Base-by-base conservation (phyloP, 2,113 vertebrate species). In the Neodontobutis hainanensis region DNA sequence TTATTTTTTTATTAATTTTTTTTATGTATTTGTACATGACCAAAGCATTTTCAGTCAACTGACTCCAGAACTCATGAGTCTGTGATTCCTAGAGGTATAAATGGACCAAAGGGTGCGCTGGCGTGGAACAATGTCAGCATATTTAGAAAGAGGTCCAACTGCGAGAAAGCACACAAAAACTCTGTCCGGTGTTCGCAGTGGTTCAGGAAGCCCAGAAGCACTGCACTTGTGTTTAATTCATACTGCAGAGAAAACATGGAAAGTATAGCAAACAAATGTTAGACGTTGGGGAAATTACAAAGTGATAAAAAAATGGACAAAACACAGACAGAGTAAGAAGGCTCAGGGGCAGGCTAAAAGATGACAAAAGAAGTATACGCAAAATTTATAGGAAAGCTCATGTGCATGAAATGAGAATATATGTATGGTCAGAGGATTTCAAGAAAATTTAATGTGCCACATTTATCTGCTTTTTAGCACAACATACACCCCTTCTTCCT, bases 141-240 rank as follows among this genome's bases (percentile, higher is more conserved):
- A 61, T 77, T 77, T 19, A 71, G 59, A 61, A 68, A 19, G 44
- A 72, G 59, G 74, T 81, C 70, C 65, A 58, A 43, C 12, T 5
- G 72, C 64, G 78, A 77, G 68, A 61, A 70, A 73, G 66, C 60
- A 1, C 9, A 61, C 48, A 61, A 78, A 81, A 51, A 50, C 64
- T 57, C 59, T 68, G 73, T 61, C 78, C 56, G 61, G 68, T 75
- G 52, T 69, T 78, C 67, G 11, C 55, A 53, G 65, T 58, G 72
- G 69, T 76, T 40, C 42, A 62, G 86, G 79, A 77, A 81, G 63
- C 76, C 65, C 48, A 27, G 40, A 51, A 79, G 69, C 12, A 0
- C 4, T 35, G 32, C 49, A 38, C 44, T 86, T 45, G 35, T 88
- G 50, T 81, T 89, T 90, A 80, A 87, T 90, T 91, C 68, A 85